Evolutionary conservation across 37 sponge, comb jelly and placozoan species (phyloP), one percentile per base, ranked within the genome.

Genomic region (Aphrocallistes beatrix): DNA sequence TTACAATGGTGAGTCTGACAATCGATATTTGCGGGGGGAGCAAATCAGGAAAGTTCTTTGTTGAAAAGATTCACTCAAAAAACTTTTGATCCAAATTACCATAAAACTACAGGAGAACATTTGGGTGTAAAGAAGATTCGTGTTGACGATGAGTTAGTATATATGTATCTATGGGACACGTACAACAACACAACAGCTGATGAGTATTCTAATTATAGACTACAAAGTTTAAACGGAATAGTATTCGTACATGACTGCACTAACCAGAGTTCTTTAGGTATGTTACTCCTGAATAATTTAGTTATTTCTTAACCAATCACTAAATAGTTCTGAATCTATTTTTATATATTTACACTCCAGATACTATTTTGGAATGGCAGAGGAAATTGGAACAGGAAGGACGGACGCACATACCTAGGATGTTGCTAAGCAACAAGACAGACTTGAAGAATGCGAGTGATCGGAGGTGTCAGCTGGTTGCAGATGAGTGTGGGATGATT

Each of bases 361-460:
- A 60, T 32, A 28, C 8, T 19, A 60, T 60, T 32, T 30, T 60
- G n/a, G 75, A 60, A 60, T 60, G 75, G 75, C 75, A 60, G 34
- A 60, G n/a, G 75, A 60, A 60, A 13, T 21, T 60, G 34, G 75
- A 60, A 60, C 8, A 3, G 3, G 75, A 60, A 13, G 21, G 21
- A 60, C 75, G n/a, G n/a, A 60, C 75, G 3, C 75, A 60, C 75
- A 60, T 60, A 25, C 75, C 75, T 60, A 60, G n/a, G 75, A 19
- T 60, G 34, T 13, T 60, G 17, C 75, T 60, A 25, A 60, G 75
- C 34, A 60, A 60, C 75, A 60, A 60, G 21, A 25, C 28, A 3
- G 75, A 60, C 34, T 6, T 60, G 75, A 3, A 30, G n/a, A 28
- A 32, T 19, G n/a, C n/a, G 28, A 60, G 75, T 60, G 28, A 28